phyloP scores from a whole-genome alignment of 1,140 invertebrate genomes.

The Kradibia gibbosae region DNA sequence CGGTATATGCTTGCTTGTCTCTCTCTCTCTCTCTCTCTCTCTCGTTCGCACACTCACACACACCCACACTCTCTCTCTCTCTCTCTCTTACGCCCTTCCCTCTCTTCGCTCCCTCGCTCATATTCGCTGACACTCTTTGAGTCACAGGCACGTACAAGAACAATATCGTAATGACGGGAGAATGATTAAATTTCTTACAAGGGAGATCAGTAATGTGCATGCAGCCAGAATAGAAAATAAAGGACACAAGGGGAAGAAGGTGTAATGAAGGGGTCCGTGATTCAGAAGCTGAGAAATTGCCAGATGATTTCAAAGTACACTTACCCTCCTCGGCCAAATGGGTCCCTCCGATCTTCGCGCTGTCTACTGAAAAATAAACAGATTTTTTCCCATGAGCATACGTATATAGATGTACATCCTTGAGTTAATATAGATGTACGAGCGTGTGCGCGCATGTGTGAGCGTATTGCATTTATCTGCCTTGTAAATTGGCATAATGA shows the following conservation, averaged over 20 bases:
- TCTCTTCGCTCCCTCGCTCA: too few relatives aligned
- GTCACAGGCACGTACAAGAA: conserved; percentile 1
- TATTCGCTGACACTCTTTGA: too few relatives aligned
- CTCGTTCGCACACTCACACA: too few relatives aligned
- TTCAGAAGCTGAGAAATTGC: conserved; percentile 46
- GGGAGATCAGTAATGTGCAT: conserved; percentile 19
- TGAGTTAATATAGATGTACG: neutral
- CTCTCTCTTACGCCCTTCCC: too few relatives aligned
- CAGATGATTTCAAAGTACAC: conserved; percentile 54
- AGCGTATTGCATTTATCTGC: neutral
- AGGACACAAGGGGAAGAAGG: neutral
- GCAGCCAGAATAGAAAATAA: neutral
- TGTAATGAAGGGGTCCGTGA: neutral
- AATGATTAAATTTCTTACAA: conserved; percentile 43
- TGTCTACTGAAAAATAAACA: conserved; percentile 66
- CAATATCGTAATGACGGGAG: conserved; percentile 1
- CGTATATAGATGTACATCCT: neutral
- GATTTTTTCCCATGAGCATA: conserved; percentile 3
- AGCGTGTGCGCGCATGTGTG: neutral
- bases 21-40: neutral
- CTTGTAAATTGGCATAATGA: conserved; percentile 29
- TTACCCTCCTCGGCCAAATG: conserved; percentile 75
- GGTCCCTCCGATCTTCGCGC: conserved; percentile 71
- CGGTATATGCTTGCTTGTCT: neutral
- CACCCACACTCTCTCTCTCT: neutral